A percentile compares a stretch with the other conserved stretches of the same genome.
These are phyloP conservation scores for Pyralis farinalis DNA, from an alignment of 2,888 invertebrate species.

Conservation along the genomic window DNA sequence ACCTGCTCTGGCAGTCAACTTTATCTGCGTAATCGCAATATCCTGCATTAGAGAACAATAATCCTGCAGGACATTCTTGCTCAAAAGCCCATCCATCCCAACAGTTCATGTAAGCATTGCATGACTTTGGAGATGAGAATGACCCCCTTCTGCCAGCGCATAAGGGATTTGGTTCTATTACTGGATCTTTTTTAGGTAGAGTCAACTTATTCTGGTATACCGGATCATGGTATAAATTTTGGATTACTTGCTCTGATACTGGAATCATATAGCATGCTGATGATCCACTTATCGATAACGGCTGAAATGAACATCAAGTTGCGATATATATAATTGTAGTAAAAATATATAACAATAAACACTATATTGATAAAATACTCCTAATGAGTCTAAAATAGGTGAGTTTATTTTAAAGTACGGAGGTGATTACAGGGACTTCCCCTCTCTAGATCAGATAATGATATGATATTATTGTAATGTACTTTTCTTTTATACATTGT, in stretches of 20 bases:
- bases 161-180: conserved; percentile 47
- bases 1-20: conserved; percentile 82
- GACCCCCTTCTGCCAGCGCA: conserved; percentile 81
- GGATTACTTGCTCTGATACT: conserved; percentile 60
- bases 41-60: conserved; percentile 81
- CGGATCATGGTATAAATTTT: conserved; percentile 56
- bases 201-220: conserved; percentile 56
- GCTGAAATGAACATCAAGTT: conserved; percentile 31
- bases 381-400: too few relatives aligned
- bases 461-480: too few relatives aligned
- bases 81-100: conserved; percentile 86
- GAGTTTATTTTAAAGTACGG: too few relatives aligned
- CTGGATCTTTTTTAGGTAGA: conserved; percentile 43
- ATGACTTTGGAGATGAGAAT: conserved; percentile 80
- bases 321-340: too few relatives aligned
- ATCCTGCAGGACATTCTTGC: conserved; percentile 83
- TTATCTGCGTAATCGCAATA: conserved; percentile 84
- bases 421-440: too few relatives aligned
- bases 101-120: conserved; percentile 85
- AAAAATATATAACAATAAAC: too few relatives aligned
- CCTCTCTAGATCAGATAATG: too few relatives aligned
- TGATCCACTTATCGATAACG: conserved; percentile 36
- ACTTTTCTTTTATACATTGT: too few relatives aligned
- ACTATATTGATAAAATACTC: too few relatives aligned
- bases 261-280: conserved; percentile 60